Evolutionary conservation across 2,113 vertebrate species (phyloP).

Genomic region (Bostrychus sinensis): DNA sequence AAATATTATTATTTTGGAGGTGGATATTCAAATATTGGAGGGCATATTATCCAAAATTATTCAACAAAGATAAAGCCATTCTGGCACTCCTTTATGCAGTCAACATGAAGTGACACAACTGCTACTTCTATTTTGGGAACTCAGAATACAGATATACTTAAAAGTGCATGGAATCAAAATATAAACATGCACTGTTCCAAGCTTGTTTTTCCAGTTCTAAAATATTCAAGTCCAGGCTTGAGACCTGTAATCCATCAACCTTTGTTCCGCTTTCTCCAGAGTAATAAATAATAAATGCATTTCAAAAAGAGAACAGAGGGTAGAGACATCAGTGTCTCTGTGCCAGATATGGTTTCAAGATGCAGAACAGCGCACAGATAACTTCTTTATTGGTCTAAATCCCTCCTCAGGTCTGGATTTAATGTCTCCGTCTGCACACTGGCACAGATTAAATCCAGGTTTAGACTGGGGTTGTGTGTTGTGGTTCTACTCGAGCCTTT

Average conservation of each 20-base stretch:
- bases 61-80: not conserved
- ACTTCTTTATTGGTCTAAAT: constrained; percentile 19
- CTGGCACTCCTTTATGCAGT: not conserved
- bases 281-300: constrained; percentile 55
- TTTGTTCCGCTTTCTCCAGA: constrained; percentile 12
- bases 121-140: constrained; percentile 3
- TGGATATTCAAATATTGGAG: no score
- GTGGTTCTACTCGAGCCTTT: constrained; percentile 17
- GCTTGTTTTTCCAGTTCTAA: constrained; percentile 27
- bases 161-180: constrained; percentile 17
- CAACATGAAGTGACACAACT: not conserved
- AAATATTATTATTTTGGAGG: no score
- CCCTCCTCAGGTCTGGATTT: constrained; percentile 33
- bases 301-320: constrained; percentile 29
- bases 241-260: constrained; percentile 46
- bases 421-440: constrained; percentile 23
- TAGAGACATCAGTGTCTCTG: constrained; percentile 7
- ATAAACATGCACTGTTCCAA: constrained; percentile 8
- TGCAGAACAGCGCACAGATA: constrained; percentile 6
- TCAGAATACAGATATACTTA: constrained; percentile 24
- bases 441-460: constrained; percentile 42
- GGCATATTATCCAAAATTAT: no score
- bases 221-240: constrained; percentile 46
- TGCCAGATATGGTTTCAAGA: constrained; percentile 9
- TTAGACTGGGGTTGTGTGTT: constrained; percentile 9